Conservation (phyloP, 2,888 invertebrate species). For the Pollenia angustigena region DNA sequence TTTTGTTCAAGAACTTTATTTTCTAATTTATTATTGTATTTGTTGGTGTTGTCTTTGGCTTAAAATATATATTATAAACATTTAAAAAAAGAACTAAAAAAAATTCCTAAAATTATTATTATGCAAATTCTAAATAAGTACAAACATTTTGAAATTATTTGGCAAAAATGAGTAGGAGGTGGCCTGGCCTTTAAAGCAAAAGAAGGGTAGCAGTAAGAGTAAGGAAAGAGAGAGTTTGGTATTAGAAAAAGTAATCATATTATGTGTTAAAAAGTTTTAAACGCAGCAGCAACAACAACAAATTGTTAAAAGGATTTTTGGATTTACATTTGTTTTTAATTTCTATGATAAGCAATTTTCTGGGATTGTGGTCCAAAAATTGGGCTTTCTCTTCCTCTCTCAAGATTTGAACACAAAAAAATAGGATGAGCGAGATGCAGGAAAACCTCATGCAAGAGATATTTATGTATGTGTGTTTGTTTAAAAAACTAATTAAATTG, state of each 20-base stretch:
- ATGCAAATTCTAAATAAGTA: slow-evolving; percentile 73
- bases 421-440: background rate
- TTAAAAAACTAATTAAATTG: slow-evolving; percentile 70
- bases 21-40: slow-evolving; percentile 40
- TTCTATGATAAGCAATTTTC: slow-evolving; percentile 61
- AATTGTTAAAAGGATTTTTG: slow-evolving; percentile 70
- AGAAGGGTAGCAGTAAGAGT: background rate
- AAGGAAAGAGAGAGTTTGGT: slow-evolving; percentile 5
- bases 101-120: slow-evolving; percentile 57
- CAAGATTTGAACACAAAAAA: background rate
- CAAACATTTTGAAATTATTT: slow-evolving; percentile 67
- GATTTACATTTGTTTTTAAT: slow-evolving; percentile 70
- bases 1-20: slow-evolving; percentile 42
- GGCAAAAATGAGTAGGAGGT: slow-evolving; percentile 34
- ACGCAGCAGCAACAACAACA: slow-evolving; percentile 48
- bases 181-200: background rate
- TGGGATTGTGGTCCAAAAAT: slow-evolving; percentile 32
- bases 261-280: slow-evolving; percentile 68
- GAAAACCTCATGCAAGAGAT: background rate
- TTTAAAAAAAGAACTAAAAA: background rate
- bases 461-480: slow-evolving; percentile 7
- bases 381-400: background rate
- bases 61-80: slow-evolving; percentile 8
- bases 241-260: slow-evolving; percentile 71
- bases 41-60: slow-evolving; percentile 18